Evolutionary conservation across 2,888 invertebrate genomes (phyloP).

Genomic region (Athalia cordata): DNA sequence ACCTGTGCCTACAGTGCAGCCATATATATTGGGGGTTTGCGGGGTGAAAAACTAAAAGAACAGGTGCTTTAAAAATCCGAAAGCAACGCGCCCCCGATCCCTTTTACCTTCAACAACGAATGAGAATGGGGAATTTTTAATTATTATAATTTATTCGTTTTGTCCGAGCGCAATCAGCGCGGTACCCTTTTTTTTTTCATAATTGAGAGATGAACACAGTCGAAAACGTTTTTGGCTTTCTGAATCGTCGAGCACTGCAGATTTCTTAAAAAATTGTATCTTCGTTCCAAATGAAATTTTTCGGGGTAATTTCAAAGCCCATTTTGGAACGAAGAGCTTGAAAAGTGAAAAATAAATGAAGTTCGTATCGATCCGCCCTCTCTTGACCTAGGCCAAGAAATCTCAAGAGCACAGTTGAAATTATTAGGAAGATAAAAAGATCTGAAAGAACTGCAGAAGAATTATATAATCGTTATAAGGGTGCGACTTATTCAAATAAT

Average conservation of each 20-base stretch:
- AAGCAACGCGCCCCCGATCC: not conserved
- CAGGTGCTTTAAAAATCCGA: slow-evolving; percentile 58
- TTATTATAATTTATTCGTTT: slow-evolving; percentile 34
- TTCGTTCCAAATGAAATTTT: too few species aligned
- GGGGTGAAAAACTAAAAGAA: slow-evolving; percentile 64
- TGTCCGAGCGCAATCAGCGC: slow-evolving; percentile 31
- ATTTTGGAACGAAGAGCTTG: too few species aligned
- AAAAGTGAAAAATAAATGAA: too few species aligned
- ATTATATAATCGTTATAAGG: too few species aligned
- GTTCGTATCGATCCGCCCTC: not conserved
- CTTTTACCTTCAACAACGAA: slow-evolving; percentile 6
- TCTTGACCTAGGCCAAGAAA: slow-evolving; percentile 31
- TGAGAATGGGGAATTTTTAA: slow-evolving; percentile 13
- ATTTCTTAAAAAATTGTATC: not conserved
- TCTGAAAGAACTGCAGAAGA: too few species aligned
- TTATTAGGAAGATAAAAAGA: not conserved
- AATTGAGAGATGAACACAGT: slow-evolving; percentile 22
- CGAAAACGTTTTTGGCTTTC: not conserved
- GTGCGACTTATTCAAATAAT: too few species aligned
- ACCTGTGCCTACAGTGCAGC: slow-evolving; percentile 62
- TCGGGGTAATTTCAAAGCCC: too few species aligned
- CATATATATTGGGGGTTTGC: slow-evolving; percentile 52
- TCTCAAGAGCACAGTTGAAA: not conserved
- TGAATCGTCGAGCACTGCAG: not conserved
- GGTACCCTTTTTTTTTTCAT: slow-evolving; percentile 19